These are phyloP conservation scores for Zapus hudsonius DNA, from an alignment of 2,113 vertebrate species.

Conservation along the genomic window DNA sequence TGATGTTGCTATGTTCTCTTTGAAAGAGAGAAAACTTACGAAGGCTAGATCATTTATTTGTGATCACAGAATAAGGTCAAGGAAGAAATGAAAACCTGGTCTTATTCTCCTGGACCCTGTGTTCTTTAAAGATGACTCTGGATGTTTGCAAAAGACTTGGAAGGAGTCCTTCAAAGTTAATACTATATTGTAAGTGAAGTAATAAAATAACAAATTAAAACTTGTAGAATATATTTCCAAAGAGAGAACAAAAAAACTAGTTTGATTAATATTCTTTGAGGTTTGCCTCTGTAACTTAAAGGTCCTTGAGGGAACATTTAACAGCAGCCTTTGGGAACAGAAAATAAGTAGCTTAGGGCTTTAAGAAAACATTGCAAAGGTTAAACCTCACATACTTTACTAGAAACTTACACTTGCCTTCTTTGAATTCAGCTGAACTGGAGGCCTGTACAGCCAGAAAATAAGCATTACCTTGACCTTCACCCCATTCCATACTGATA, in stretches of 20 bases:
- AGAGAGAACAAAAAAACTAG: not conserved
- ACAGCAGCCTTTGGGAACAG: not conserved
- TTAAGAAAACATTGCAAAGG: not conserved
- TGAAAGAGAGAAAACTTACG: not conserved
- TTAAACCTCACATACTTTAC: constrained; percentile 30
- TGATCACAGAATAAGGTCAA: not conserved
- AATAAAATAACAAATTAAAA: constrained; percentile 39
- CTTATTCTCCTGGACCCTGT: not conserved
- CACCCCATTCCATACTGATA: not conserved
- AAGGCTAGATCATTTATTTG: constrained; percentile 24
- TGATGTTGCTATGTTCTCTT: not conserved
- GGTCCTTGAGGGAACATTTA: not conserved
- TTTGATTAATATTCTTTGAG: constrained; percentile 38
- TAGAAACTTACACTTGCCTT: constrained; percentile 4
- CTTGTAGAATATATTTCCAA: constrained; percentile 7
- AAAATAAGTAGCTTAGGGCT: constrained; percentile 4
- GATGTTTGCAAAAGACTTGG: constrained; percentile 8
- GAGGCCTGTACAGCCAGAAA: not conserved
- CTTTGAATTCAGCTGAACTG: not conserved
- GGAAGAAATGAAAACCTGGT: not conserved
- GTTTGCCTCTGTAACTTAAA: constrained; percentile 28
- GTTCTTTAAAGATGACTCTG: not conserved
- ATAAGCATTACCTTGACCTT: not conserved
- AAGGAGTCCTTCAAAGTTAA: not conserved
- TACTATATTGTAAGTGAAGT: not conserved